A percentile compares a stretch with the other conserved stretches of the same genome.
Evolutionary conservation across 2,113 vertebrate species (phyloP).

Genomic region (Ibidorhyncha struthersii): DNA sequence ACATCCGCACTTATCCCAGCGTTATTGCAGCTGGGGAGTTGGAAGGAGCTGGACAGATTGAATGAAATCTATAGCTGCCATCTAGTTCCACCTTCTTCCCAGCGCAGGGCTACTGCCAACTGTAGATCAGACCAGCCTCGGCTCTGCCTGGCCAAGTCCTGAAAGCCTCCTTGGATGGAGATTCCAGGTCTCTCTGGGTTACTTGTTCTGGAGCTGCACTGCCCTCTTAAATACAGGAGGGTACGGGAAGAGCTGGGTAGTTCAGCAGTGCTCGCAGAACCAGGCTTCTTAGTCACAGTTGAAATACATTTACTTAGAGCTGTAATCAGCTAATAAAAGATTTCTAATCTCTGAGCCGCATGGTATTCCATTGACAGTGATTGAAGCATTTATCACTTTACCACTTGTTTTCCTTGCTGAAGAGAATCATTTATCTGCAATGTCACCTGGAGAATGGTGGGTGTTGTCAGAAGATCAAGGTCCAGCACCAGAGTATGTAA

Average conservation of each 20-base stretch:
- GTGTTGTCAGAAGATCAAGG: slow-evolving; percentile 63
- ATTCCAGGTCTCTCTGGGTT: not conserved
- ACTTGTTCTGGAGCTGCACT: not conserved
- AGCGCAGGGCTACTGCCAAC: not conserved
- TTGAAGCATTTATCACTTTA: slow-evolving; percentile 7
- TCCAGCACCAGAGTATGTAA: slow-evolving; percentile 35
- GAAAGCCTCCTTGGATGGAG: not conserved
- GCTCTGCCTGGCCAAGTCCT: not conserved
- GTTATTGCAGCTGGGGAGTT: not conserved
- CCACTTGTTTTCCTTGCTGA: slow-evolving; percentile 41
- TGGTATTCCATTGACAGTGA: not conserved
- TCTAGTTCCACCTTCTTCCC: not conserved
- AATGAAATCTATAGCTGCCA: not conserved
- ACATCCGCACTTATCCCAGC: not conserved
- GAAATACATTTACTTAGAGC: not conserved
- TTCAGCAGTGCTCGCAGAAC: not conserved
- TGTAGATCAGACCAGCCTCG: not conserved
- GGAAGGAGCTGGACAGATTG: not conserved
- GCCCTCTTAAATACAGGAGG: not conserved
- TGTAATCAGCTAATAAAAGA: not conserved
- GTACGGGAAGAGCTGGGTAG: not conserved
- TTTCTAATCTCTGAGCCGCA: not conserved
- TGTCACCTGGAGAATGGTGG: not conserved
- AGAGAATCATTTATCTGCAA: slow-evolving; percentile 35
- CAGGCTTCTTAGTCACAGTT: not conserved